phyloP scores from a whole-genome alignment of 2,797 vertebrate genomes.

The Atherinosoma microstoma region DNA sequence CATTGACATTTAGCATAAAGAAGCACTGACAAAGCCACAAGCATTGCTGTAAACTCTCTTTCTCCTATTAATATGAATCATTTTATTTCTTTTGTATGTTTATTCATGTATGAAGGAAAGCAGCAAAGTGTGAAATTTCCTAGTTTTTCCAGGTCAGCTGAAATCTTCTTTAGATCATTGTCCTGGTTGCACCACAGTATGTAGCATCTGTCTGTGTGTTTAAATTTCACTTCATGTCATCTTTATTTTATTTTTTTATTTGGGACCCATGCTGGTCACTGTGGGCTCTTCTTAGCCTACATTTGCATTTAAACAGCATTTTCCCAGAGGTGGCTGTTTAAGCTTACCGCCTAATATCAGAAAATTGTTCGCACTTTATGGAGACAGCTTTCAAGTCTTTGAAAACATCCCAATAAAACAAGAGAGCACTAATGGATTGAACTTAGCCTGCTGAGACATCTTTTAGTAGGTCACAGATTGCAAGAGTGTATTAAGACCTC shows the following conservation, averaged over 20 bases:
- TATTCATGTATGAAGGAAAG: conserved; percentile 41
- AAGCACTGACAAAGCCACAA: not conserved
- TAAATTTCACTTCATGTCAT: not conserved
- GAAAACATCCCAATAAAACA: conserved; percentile 66
- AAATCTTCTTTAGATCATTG: conserved; percentile 37
- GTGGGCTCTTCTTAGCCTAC: conserved; percentile 15
- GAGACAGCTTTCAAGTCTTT: conserved; percentile 53
- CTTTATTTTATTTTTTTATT: not conserved
- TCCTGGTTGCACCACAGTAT: conserved; percentile 30
- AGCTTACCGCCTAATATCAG: conserved; percentile 43
- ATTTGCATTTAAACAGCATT: conserved; percentile 50
- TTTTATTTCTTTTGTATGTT: conserved; percentile 36
- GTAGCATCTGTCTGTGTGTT: conserved; percentile 1
- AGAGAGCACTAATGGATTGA: conserved; percentile 73
- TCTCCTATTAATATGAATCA: conserved; percentile 39
- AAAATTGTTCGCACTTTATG: conserved; percentile 65
- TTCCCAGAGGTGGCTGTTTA: conserved; percentile 45
- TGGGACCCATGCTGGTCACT: conserved; percentile 19
- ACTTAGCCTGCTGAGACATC: conserved; percentile 57
- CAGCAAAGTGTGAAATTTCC: conserved; percentile 38
- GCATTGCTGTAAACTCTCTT: conserved; percentile 10
- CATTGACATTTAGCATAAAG: not conserved
- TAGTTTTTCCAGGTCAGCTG: conserved; percentile 49
- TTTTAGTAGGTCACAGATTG: conserved; percentile 43
- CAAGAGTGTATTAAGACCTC: conserved; percentile 42